Evolutionary conservation across 2,797 vertebrate genomes (phyloP), one percentile per base, ranked within the genome.

Genomic region (Danio tinwini): DNA sequence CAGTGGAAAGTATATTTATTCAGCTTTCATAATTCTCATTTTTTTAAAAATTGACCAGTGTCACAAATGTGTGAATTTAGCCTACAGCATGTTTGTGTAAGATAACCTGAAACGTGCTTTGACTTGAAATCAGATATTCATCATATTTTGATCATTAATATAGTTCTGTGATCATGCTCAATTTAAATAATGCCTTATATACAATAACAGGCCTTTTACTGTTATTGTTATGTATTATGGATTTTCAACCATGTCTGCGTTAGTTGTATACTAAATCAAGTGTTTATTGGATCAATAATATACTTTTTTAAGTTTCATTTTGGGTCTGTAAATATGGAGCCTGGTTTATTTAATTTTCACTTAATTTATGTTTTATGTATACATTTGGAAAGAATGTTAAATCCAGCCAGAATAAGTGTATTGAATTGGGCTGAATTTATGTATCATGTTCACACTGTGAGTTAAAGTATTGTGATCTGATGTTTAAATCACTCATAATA

Each of bases 391-490:
- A 9, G 29, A 68, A 68, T 39, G 14, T 52, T 52, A 9, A 39
- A 29, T 49, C 13, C 29, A 47, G 67, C 2, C 13, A 67, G 12
- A 49, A 21, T 49, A 67, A 29, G 5, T 16, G 19, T 49, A 29
- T 16, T 3, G 5, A 3, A 68, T 68, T 5, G 3, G 21, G 11
- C 47, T 69, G 14, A 69, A 39, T 52, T 3, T 21, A 7, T 58
- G 56, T 56, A 19, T 58, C 16, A n/a, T 69, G 47, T 52, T 52
- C 64, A 49, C 37, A 29, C 17, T 39, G 7, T 39, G 39, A 17
- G 12, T 42, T 80, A 7, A 76, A 55, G 47, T n/a, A 37, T 44
- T 52, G 37, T 73, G 53, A n/a, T n/a, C n/a, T n/a, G n/a, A n/a
- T n/a, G n/a, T n/a, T n/a, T n/a, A n/a, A n/a, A n/a, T n/a, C n/a